Base-by-base conservation (phyloP, 2,113 vertebrate genomes). In the Tetrao urogallus region DNA sequence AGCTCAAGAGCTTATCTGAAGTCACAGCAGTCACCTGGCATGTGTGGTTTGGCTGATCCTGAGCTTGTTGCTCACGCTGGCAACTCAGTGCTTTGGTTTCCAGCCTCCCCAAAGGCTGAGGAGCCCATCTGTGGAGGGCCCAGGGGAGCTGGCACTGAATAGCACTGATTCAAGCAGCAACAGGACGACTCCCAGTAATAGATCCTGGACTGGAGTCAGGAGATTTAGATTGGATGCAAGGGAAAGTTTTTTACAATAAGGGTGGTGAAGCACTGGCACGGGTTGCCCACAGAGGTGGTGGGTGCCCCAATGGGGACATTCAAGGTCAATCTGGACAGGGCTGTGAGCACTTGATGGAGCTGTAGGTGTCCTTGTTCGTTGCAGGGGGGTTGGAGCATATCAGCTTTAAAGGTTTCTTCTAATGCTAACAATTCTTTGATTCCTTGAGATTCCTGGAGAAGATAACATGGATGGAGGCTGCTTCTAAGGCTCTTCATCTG, bases 231-330 rank as follows among this genome's bases (percentile, higher is more conserved):
- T 54, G 52, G 8, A 10, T 30, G 28, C 16, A 54, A 54, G 27
- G 10, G 52, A 30, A 54, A 30, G 52, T 30, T 30, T 28, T 30
- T 54, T 54, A 54, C 25, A 28, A 75, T 27, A 4, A 7, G 24
- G 30, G 5, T 0, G 4, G 10, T 16, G 9, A 28, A 27, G 27
- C 52, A 54, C 27, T 3, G 3, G 52, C 15, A 54, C 15, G 3
- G 52, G 52, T 30, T 54, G 52, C 52, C 52, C 52, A 17, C 15
- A 54, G 52, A 54, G 52, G 27, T 28, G 24, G 27, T 54, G 15
- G 52, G 10, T 30, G 52, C 27, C 15, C 27, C 52, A 10, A 10
- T 30, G 52, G 52, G 14, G 52, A 54, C 52, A 30, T 17, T 28
- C 52, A 30, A 27, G 27, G 52, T 54, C 27, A 54, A 27, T 27